Base-by-base conservation (phyloP, 2,797 vertebrate genomes). In the Buphagus erythrorhynchus region DNA sequence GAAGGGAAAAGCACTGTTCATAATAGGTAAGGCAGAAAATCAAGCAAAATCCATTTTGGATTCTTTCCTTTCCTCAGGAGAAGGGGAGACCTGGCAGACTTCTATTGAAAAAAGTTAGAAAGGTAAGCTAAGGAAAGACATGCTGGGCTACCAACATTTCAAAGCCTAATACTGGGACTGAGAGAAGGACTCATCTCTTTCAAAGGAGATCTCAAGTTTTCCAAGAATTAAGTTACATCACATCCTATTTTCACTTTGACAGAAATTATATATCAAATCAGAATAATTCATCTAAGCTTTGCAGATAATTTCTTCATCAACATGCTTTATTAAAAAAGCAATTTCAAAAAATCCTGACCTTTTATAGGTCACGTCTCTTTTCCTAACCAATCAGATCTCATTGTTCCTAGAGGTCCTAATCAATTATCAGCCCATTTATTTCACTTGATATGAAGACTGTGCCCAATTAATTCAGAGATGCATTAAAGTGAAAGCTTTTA, bases 401-500 rank as follows among this genome's bases (percentile, higher is more conserved):
- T 90, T 95, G 49, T 97, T 97, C 89, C 93, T 90, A 40, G 55
- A 93, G 95, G 92, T 95, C 66, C 86, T 96, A 96, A 97, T 97
- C 96, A 97, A 97, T 97, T 97, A 96, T 96, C 88, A 95, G 51
- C 57, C 92, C 83, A 90, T 96, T 97, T 97, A 95, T 97, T 96
- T 95, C 83, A 92, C 75, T 92, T 95, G 89, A 97, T 97, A 97
- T 76, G 93, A 98, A 97, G 96, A 94, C 88, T 96, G 95, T 95
- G 97, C 95, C 93, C 96, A 97, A 97, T 97, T 97, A 97, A 97
- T 97, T 96, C 95, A 93, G 91, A 97, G 84, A 96, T 90, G 93
- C 94, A 97, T 97, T 97, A 97, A 96, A 97, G 87, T 95, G 97
- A 96, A 97, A 97, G 96, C 91, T 96, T 98, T 98, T 97, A 97